phyloP scores from a whole-genome alignment of 92 coral and sea anemone species.

The Heteractis magnifica region DNA sequence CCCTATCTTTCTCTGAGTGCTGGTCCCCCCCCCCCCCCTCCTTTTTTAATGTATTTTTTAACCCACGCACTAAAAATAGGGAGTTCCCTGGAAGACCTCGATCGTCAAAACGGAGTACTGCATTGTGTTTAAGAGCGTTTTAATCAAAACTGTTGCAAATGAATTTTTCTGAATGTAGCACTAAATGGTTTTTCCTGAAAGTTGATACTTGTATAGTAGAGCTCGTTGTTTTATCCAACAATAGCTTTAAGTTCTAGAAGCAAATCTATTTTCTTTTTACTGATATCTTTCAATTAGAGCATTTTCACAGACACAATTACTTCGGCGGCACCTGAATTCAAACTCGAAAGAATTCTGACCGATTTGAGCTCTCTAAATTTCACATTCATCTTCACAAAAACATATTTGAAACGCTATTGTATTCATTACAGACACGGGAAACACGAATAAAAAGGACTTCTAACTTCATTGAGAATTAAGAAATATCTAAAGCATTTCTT shows the following conservation, averaged over 20 bases:
- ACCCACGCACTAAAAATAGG: not conserved
- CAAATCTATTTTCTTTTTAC: constrained; percentile 10
- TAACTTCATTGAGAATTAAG: too few species aligned
- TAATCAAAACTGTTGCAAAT: not conserved
- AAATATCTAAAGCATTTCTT: too few species aligned
- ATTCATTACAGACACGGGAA: too few species aligned
- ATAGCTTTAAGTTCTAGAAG: not conserved
- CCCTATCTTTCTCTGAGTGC: not conserved
- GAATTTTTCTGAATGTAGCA: not conserved
- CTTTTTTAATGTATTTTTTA: not conserved
- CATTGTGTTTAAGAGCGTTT: not conserved
- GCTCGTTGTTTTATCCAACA: constrained; percentile 1
- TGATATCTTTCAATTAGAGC: constrained; percentile 10
- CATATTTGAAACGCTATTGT: not conserved
- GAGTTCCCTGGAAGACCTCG: not conserved
- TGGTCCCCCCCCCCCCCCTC: not conserved
- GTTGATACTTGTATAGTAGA: constrained; percentile 11
- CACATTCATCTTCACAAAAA: not conserved
- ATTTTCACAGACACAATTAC: constrained; percentile 10
- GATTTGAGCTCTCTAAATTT: not conserved
- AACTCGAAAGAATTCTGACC: not conserved
- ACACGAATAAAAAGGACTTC: too few species aligned
- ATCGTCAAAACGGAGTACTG: not conserved
- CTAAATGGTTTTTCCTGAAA: constrained; percentile 7
- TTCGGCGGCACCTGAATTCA: not conserved